Evolutionary conservation across 2,888 invertebrate genomes (phyloP).

Genomic region (Nephrocerus scutellatus): DNA sequence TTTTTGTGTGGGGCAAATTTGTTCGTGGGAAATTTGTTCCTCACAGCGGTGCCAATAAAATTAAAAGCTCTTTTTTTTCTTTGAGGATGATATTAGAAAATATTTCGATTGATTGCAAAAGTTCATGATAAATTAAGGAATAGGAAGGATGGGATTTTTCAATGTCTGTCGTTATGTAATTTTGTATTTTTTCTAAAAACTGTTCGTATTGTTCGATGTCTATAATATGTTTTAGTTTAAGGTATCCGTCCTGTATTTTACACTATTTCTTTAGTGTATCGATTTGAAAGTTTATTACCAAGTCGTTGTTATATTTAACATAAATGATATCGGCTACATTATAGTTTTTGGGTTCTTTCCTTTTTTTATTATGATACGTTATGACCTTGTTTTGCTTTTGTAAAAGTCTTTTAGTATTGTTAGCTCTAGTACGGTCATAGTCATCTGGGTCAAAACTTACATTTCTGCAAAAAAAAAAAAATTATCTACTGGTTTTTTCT

Average conservation of each 20-base stretch:
- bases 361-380: too few species aligned
- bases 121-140: not conserved
- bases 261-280: too few species aligned
- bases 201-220: not conserved
- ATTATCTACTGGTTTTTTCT: slow-evolving; percentile 1
- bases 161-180: too few species aligned
- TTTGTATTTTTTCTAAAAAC: not conserved
- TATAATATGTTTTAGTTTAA: slow-evolving; percentile 10
- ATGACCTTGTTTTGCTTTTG: too few species aligned
- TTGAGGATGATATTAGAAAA: not conserved
- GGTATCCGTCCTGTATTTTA: slow-evolving; percentile 8
- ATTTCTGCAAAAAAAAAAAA: too few species aligned
- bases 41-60: too few species aligned
- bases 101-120: slow-evolving; percentile 1
- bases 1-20: too few species aligned
- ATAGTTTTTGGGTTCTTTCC: too few species aligned
- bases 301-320: slow-evolving; percentile 5
- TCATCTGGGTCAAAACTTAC: too few species aligned
- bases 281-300: too few species aligned
- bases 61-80: too few species aligned
- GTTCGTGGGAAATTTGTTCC: too few species aligned
- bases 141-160: not conserved
- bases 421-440: slow-evolving; percentile 1
- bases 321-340: slow-evolving; percentile 10
- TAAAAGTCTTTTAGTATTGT: slow-evolving; percentile 9